A percentile compares a stretch with the other conserved stretches of the same genome.
Conservation (phyloP, 2,888 invertebrate genomes). For the Drosophila paranaensis region DNA sequence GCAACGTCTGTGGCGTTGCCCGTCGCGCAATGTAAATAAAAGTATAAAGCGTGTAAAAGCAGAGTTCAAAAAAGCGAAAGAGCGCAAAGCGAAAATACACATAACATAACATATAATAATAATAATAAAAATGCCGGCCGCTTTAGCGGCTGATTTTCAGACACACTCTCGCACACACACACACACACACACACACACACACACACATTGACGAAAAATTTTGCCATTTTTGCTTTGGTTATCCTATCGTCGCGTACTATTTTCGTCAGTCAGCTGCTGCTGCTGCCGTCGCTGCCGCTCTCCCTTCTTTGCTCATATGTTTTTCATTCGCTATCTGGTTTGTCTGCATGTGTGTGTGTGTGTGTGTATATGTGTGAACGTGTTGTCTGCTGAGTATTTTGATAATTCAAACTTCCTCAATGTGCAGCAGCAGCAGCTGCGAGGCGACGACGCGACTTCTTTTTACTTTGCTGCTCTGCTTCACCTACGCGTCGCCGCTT, state of each 20-base stretch:
- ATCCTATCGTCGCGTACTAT: conserved; percentile 67
- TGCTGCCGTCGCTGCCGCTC: conserved; percentile 31
- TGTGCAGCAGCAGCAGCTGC: conserved; percentile 42
- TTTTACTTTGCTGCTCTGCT: conserved; percentile 45
- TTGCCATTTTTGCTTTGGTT: conserved; percentile 64
- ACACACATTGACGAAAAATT: conserved; percentile 43
- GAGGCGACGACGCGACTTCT: conserved; percentile 34
- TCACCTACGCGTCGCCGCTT: conserved; percentile 50
- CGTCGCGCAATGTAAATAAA: conserved; percentile 71
- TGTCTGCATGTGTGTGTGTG: conserved; percentile 14
- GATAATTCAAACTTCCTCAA: conserved; percentile 64
- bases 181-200: conserved; percentile 19
- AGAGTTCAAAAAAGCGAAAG: conserved; percentile 58
- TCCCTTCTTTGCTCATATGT: conserved; percentile 37
- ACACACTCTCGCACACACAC: conserved; percentile 18
- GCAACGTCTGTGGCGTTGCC: conserved; percentile 24
- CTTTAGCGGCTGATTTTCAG: conserved; percentile 75
- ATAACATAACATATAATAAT: conserved; percentile 70
- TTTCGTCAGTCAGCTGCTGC: conserved; percentile 74
- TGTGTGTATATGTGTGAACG: conserved; percentile 16
- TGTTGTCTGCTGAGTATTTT: conserved; percentile 47
- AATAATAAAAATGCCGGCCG: conserved; percentile 77
- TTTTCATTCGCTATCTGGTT: conserved; percentile 35
- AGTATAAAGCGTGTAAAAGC: conserved; percentile 59
- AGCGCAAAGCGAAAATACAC: conserved; percentile 67